phyloP scores from a whole-genome alignment of 2,113 vertebrate genomes.

The Columba livia region DNA sequence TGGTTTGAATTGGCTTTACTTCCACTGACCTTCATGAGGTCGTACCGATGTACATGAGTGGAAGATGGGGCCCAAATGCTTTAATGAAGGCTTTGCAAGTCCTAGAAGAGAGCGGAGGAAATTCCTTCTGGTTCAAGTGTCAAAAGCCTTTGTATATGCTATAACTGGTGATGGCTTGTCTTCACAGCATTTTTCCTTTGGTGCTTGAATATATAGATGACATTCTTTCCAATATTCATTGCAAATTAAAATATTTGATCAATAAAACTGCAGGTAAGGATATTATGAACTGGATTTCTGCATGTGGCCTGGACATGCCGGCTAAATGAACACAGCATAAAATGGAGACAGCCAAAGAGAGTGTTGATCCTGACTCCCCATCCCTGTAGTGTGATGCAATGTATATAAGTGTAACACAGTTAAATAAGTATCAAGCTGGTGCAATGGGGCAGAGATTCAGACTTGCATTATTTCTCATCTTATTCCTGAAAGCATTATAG shows the following conservation, averaged over 20 bases:
- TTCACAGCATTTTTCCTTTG: not conserved
- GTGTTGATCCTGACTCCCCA: not conserved
- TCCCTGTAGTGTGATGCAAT: not conserved
- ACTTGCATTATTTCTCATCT: not conserved
- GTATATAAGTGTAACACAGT: fast-evolving
- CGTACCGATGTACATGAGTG: not conserved
- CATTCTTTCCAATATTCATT: not conserved
- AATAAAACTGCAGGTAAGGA: too few relatives aligned
- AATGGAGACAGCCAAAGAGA: not conserved
- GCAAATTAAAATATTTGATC: not conserved
- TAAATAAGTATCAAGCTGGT: not conserved
- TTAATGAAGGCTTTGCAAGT: not conserved
- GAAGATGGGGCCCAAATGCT: not conserved
- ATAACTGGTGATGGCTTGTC: not conserved
- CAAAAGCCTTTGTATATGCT: not conserved
- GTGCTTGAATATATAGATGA: not conserved
- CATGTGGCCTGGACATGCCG: too few relatives aligned
- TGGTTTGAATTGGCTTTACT: not conserved
- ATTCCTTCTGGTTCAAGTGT: not conserved
- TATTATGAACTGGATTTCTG: too few relatives aligned
- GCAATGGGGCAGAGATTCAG: not conserved
- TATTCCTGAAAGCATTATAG: not conserved
- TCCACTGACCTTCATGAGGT: not conserved
- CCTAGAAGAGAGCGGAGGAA: not conserved
- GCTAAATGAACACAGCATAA: too few relatives aligned